A percentile compares a stretch with the other conserved stretches of the same genome.
phyloP scores from a whole-genome alignment of 2,888 invertebrate genomes.

The Campoplex capitator region DNA sequence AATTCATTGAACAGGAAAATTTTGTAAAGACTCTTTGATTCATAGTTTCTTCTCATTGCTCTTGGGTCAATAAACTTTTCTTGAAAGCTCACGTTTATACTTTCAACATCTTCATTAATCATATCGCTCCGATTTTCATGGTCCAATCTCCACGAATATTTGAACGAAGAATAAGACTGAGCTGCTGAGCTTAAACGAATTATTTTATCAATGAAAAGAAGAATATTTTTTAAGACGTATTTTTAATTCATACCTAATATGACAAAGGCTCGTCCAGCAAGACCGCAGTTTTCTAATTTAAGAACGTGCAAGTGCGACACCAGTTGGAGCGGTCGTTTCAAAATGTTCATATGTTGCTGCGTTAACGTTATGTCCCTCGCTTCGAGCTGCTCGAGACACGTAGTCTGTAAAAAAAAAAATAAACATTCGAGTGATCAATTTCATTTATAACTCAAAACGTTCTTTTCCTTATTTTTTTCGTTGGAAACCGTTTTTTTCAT shows the following conservation, averaged over 20 bases:
- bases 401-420: conserved; percentile 86
- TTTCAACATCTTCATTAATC: neutral
- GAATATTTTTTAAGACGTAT: neutral
- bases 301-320: conserved; percentile 90
- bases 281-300: conserved; percentile 91
- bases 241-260: conserved; percentile 87
- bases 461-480: neutral
- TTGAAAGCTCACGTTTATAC: neutral
- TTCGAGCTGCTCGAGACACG: conserved; percentile 89
- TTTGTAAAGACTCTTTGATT: neutral
- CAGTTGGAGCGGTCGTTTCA: conserved; percentile 90
- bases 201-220: neutral
- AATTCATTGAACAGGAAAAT: neutral
- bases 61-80: neutral
- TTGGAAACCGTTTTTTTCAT: neutral
- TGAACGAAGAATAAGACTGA: neutral
- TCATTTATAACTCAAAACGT: conserved; percentile 4
- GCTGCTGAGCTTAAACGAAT: neutral
- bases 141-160: neutral
- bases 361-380: conserved; percentile 88
- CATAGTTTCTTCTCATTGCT: neutral
- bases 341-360: conserved; percentile 89
- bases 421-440: conserved; percentile 30
- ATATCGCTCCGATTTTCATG: neutral
- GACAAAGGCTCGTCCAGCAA: conserved; percentile 91